These are phyloP conservation scores for Noctilio leporinus DNA, from an alignment of 2,113 vertebrate species.

Conservation along the genomic window DNA sequence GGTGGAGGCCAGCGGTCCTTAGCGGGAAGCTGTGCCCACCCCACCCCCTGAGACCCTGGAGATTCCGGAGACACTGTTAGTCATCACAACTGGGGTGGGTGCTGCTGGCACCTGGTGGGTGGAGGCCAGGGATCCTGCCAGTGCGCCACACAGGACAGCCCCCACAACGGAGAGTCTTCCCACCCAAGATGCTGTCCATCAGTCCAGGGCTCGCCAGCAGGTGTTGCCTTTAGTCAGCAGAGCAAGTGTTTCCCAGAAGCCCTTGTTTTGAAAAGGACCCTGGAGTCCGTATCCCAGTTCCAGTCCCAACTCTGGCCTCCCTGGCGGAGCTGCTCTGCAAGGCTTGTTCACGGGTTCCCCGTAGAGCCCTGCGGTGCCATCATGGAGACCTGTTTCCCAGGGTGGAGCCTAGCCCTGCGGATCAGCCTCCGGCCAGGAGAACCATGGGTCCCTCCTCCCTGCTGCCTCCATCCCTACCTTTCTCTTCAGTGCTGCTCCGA, in stretches of 20 bases:
- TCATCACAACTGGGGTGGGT: neutral
- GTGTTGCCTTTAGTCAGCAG: neutral
- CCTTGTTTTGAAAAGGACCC: neutral
- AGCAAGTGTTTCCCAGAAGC: neutral
- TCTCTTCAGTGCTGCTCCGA: neutral
- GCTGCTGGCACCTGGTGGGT: neutral
- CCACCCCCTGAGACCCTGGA: neutral
- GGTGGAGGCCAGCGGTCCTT: neutral
- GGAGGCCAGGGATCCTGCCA: neutral
- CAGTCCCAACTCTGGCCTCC: neutral
- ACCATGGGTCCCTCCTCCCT: neutral
- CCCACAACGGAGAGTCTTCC: neutral
- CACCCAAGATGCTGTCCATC: neutral
- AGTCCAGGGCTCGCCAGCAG: neutral
- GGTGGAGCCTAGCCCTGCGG: neutral
- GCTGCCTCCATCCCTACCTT: neutral
- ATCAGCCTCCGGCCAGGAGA: neutral
- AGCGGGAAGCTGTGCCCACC: neutral
- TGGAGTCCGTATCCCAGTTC: neutral
- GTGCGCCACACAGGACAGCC: neutral
- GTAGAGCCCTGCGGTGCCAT: neutral
- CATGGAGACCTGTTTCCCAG: neutral
- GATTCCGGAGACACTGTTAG: neutral
- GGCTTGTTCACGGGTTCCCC: fast-evolving
- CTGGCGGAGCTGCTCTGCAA: neutral